A percentile compares a stretch with the other conserved stretches of the same genome.
phyloP scores from a whole-genome alignment of 2,888 invertebrate species.

The Drosophila quinaria region DNA sequence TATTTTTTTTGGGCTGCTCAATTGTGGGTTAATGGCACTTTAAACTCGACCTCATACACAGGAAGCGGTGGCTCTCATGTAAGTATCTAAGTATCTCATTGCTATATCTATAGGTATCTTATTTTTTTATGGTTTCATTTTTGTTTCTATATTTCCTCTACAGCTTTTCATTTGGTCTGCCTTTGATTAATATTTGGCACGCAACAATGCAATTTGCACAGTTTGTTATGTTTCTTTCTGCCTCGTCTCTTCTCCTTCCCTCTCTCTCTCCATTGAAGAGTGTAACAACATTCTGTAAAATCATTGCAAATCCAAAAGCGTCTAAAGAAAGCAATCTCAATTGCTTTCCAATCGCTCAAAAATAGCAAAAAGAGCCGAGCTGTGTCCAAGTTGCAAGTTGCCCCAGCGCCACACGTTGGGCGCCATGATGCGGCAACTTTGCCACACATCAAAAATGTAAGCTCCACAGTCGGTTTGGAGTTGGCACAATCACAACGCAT shows the following conservation, averaged over 20 bases:
- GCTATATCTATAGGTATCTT: constrained; percentile 29
- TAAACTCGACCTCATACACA: constrained; percentile 67
- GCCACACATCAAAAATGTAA: not conserved
- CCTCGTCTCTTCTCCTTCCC: not conserved
- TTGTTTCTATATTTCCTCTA: constrained; percentile 17
- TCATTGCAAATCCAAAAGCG: not conserved
- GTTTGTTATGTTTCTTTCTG: not conserved
- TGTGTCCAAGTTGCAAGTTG: not conserved
- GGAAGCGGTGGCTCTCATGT: constrained; percentile 48
- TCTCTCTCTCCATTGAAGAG: not conserved
- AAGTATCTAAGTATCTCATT: constrained; percentile 36
- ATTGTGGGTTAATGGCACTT: constrained; percentile 76
- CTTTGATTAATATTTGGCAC: constrained; percentile 76
- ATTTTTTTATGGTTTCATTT: constrained; percentile 28
- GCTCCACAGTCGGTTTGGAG: not conserved
- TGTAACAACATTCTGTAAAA: constrained; percentile 7
- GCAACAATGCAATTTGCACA: constrained; percentile 74
- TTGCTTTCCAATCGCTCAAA: constrained; percentile 9
- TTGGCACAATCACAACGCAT: not conserved
- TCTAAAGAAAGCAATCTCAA: constrained; percentile 7
- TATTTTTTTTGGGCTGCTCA: constrained; percentile 5
- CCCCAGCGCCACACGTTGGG: constrained; percentile 1
- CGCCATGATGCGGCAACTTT: not conserved
- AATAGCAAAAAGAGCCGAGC: constrained; percentile 1
- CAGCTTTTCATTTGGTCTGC: constrained; percentile 27